Evolutionary conservation across 2,888 invertebrate genomes (phyloP), one percentile per base, ranked within the genome.

Genomic region (Noctuana brunneofusca): DNA sequence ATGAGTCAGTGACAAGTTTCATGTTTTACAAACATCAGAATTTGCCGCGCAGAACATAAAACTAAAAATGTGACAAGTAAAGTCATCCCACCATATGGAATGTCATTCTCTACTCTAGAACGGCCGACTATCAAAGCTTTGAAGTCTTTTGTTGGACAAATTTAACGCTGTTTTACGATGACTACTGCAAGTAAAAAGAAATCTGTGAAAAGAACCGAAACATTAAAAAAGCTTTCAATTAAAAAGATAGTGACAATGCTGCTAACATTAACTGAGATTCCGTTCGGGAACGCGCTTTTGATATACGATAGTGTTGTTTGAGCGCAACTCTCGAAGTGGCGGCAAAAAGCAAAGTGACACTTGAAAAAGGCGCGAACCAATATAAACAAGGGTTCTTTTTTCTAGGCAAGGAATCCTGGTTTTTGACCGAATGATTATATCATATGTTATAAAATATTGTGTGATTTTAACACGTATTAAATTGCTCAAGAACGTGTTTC

Each of bases 321-420:
- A 75, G 75, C 70, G 77, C 71, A 72, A 69, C 78, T 75, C 75
- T 75, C 76, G 75, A 79, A 84, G 81, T 80, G 84, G 84, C 86
- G 84, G 86, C 84, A 85, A 85, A 87, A 84, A 85, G 87, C 84
- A 87, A 89, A 90, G 89, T 89, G 90, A 89, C 89, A 89, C 89
- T 91, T 85, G 87, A 89, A 89, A 87, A 89, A 86, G 87, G 89
- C 89, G 87, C 86, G 83, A 90, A 87, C 84, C 81, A 84, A 84
- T 83, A 84, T 87, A 89, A 89, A 89, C 87, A 87, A 73, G 74
- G 75, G 73, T 72, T 80, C 79, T 73, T 80, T 84, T 84, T 82
- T 78, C 75, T 79, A 80, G 71, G 83, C 83, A 86, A 81, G 75
- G 79, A 68, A 75, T 58, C 71, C 60, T 58, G 71, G 67, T 75